A percentile compares a stretch with the other conserved stretches of the same genome.
Conservation (phyloP, 2,888 invertebrate species). For the Cataglyphis altisquamis region DNA sequence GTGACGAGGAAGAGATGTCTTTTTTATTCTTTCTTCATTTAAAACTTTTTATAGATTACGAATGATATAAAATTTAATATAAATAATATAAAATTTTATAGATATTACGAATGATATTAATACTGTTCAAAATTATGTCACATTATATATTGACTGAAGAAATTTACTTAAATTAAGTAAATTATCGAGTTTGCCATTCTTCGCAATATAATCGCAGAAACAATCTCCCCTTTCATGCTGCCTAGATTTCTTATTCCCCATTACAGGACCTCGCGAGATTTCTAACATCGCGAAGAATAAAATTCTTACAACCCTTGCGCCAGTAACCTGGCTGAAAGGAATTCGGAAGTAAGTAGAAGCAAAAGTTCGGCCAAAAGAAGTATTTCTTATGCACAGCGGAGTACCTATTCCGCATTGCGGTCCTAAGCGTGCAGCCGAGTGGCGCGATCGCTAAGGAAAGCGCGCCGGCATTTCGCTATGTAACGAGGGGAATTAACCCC, state of each 20-base stretch:
- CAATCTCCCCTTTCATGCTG: slow-evolving; percentile 41
- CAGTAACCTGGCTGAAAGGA: slow-evolving; percentile 51
- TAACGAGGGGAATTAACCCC: slow-evolving; percentile 82
- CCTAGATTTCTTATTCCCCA: slow-evolving; percentile 44
- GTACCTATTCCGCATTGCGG: slow-evolving; percentile 80
- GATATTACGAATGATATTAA: not conserved
- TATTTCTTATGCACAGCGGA: slow-evolving; percentile 59
- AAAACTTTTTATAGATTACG: not conserved
- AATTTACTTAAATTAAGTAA: slow-evolving; percentile 18
- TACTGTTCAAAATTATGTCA: not conserved
- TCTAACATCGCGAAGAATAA: slow-evolving; percentile 37
- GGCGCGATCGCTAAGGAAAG: slow-evolving; percentile 76
- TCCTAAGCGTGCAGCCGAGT: slow-evolving; percentile 74
- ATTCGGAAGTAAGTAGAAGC: slow-evolving; percentile 42
- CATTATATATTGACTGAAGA: not conserved
- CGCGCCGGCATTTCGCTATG: slow-evolving; percentile 73
- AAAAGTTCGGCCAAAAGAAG: slow-evolving; percentile 54
- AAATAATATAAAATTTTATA: not conserved
- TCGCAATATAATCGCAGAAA: slow-evolving; percentile 35
- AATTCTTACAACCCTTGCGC: slow-evolving; percentile 42
- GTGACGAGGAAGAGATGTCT: not conserved
- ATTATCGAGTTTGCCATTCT: not conserved
- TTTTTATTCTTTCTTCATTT: not conserved
- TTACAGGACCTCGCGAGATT: slow-evolving; percentile 40
- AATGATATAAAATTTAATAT: too few species aligned